phyloP scores from a whole-genome alignment of 2,797 vertebrate genomes.

The Borostomias antarcticus region DNA sequence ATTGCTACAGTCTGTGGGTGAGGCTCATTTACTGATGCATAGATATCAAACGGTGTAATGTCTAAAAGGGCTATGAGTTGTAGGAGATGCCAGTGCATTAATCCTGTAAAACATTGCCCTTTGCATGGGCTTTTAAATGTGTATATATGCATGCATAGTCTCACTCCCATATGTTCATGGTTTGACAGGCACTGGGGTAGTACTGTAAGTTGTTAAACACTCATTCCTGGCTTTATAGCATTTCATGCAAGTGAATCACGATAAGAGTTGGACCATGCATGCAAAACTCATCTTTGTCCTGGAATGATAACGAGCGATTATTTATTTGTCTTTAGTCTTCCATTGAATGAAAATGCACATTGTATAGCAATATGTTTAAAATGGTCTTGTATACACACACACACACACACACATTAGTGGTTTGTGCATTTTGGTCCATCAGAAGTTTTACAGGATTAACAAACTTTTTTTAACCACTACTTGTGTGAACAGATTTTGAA shows the following conservation, averaged over 20 bases:
- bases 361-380: slow-evolving; percentile 48
- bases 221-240: slow-evolving; percentile 36
- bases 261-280: slow-evolving; percentile 53
- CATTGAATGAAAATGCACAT: slow-evolving; percentile 58
- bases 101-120: slow-evolving; percentile 43
- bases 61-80: slow-evolving; percentile 55
- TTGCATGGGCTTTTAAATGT: slow-evolving; percentile 49
- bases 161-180: slow-evolving; percentile 36
- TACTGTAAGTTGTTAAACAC: slow-evolving; percentile 35
- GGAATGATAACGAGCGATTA: slow-evolving; percentile 52
- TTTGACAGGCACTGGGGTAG: slow-evolving; percentile 31
- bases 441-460: slow-evolving; percentile 44
- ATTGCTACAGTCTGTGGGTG: slow-evolving; percentile 49
- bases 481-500: slow-evolving; percentile 26
- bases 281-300: slow-evolving; percentile 55
- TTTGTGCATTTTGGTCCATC: slow-evolving; percentile 42
- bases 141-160: slow-evolving; percentile 30
- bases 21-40: slow-evolving; percentile 16
- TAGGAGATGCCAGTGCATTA: slow-evolving; percentile 52
- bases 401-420: slow-evolving; percentile 49
- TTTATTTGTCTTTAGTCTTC: slow-evolving; percentile 66
- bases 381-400: slow-evolving; percentile 58
- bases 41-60: slow-evolving; percentile 46
- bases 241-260: slow-evolving; percentile 43
- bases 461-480: slow-evolving; percentile 54